Evolutionary conservation across 2,888 invertebrate species (phyloP), one percentile per base, ranked within the genome.

Genomic region (Epinotia bilunana): DNA sequence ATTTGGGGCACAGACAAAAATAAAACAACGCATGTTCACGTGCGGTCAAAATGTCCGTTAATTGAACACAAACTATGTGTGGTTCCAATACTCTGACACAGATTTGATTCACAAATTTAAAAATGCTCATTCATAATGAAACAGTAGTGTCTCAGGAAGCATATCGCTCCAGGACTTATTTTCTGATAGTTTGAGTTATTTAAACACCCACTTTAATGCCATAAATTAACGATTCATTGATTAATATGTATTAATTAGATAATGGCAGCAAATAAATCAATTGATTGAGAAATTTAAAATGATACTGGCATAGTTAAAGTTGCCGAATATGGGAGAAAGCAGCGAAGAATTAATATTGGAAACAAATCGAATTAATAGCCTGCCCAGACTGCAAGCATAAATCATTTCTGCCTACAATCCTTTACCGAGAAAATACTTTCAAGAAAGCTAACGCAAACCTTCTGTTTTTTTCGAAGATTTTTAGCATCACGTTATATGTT

Each of bases 1-100:
- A 89, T 89, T 87, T 89, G 86, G 91, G 90, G 83, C 89, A 88
- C 87, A 81, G 86, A 84, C 83, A 86, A 89, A 88, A 87, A 84
- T 78, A 78, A 77, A 80, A 77, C 70, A 77, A 79, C 74, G 70
- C 72, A 75, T 77, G 61, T 70, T 65, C 64, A 67, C 39, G 68
- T 64, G 57, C 58, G 61, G 70, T 60, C 64, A 65, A 72, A 71
- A 68, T 72, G 53, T 73, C 69, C 61, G 71, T 69, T 75, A 77
- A 76, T 76, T 73, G 69, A 70, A 72, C 33, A 62, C 65, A 75
- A 33, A 64, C 39, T 60, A 16, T 74, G 74, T 33, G 55, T 16
- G 43, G 65, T 67, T 65, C 55, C 55, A 55, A 71, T 71, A 65
- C 53, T 46, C 55, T 73, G 68, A 60, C 63, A 58, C 57, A 70